Conservation (phyloP, 2,797 vertebrate species). For the Hephaestus fuliginosus region DNA sequence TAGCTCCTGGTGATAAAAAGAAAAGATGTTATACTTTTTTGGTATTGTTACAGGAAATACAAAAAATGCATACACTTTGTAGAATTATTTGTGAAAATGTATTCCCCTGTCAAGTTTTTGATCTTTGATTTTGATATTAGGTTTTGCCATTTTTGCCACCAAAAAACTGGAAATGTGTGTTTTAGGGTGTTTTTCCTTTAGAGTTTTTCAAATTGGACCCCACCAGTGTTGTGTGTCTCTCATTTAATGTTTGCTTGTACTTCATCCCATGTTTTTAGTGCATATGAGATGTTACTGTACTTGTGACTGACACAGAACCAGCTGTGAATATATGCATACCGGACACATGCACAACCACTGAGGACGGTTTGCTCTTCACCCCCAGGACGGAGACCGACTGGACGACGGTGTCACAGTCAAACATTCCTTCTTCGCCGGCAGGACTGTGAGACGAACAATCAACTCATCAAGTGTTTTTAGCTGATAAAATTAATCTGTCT, state of each 20-base stretch:
- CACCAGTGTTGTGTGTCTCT: neutral
- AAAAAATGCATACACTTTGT: neutral
- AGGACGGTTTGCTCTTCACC: slow-evolving; percentile 69
- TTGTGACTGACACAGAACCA: neutral
- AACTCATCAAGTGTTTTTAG: neutral
- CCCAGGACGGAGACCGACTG: slow-evolving; percentile 82
- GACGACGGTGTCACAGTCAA: slow-evolving; percentile 64
- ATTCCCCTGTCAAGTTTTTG: neutral
- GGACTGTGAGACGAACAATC: slow-evolving; percentile 59
- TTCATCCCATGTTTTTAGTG: neutral
- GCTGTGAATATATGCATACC: slow-evolving; percentile 57
- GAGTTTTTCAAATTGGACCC: neutral
- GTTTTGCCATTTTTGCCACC: neutral
- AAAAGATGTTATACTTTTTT: neutral
- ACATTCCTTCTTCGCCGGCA: slow-evolving; percentile 66
- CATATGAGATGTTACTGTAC: neutral
- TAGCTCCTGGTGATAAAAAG: slow-evolving; percentile 56
- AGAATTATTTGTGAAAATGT: neutral
- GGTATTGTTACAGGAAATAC: neutral
- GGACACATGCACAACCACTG: slow-evolving; percentile 64
- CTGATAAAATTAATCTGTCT: neutral
- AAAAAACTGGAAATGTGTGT: neutral
- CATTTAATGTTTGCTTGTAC: neutral
- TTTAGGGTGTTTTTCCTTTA: neutral
- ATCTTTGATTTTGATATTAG: neutral